A percentile compares a stretch with the other conserved stretches of the same genome.
Conservation (phyloP, 1,140 invertebrate species). For the Philaenus spumarius region DNA sequence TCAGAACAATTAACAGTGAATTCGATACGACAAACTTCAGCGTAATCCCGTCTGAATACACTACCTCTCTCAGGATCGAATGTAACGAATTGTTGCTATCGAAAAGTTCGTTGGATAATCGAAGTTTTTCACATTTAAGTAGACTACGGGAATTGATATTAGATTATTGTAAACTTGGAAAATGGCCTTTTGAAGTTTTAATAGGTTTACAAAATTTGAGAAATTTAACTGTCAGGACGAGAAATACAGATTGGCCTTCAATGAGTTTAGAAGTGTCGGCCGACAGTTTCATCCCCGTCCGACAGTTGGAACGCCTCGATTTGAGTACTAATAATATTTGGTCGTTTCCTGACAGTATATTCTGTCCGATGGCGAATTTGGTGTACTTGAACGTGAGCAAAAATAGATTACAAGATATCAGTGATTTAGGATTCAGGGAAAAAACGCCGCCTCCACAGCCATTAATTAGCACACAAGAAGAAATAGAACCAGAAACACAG, state of each 20-base stretch:
- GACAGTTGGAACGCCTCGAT: constrained; percentile 73
- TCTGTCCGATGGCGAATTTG: constrained; percentile 72
- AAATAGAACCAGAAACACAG: constrained; percentile 25
- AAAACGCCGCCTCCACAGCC: constrained; percentile 39
- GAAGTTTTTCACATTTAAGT: constrained; percentile 70
- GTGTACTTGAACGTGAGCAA: constrained; percentile 71
- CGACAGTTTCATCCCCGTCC: constrained; percentile 61
- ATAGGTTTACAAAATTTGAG: constrained; percentile 64
- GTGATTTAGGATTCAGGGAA: constrained; percentile 67
- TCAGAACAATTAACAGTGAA: constrained; percentile 71
- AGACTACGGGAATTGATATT: constrained; percentile 69
- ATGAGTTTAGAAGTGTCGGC: constrained; percentile 69
- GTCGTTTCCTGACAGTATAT: constrained; percentile 75
- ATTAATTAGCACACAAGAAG: constrained; percentile 31
- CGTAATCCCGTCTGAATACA: constrained; percentile 75
- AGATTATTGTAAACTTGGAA: constrained; percentile 76
- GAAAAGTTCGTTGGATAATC: constrained; percentile 62
- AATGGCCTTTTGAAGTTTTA: constrained; percentile 66
- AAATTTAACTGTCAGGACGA: constrained; percentile 72
- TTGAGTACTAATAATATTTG: constrained; percentile 83
- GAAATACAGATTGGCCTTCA: constrained; percentile 68
- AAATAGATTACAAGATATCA: constrained; percentile 77
- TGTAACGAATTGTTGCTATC: constrained; percentile 70
- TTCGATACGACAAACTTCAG: constrained; percentile 82
- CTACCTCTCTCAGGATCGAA: constrained; percentile 66